phyloP scores from a whole-genome alignment of 2,797 vertebrate genomes.

The Nyctibius grandis region DNA sequence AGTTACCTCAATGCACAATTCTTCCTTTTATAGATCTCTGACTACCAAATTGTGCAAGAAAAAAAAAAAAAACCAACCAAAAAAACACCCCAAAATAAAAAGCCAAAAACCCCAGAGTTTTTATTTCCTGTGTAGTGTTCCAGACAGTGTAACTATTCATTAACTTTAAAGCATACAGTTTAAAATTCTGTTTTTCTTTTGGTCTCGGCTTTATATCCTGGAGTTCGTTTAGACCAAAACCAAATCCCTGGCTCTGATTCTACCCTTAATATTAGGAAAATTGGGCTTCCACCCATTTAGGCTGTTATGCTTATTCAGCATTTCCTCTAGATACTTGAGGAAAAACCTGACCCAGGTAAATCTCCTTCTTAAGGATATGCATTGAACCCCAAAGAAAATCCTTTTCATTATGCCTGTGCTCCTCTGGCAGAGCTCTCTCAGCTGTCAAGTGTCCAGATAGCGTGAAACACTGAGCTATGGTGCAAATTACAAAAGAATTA shows the following conservation, averaged over 20 bases:
- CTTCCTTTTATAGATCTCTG: background rate
- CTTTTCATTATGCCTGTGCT: background rate
- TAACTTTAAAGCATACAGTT: conserved; percentile 43
- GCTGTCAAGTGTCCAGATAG: background rate
- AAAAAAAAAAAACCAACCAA: background rate
- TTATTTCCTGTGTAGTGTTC: background rate
- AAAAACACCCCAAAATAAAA: background rate
- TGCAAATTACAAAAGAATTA: background rate
- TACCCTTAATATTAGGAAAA: background rate
- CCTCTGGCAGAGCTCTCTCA: background rate
- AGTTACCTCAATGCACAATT: background rate
- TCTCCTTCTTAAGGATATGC: background rate
- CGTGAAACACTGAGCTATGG: background rate
- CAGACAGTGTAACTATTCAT: conserved; percentile 41
- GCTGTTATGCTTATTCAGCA: conserved; percentile 51
- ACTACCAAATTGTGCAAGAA: background rate
- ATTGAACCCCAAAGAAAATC: background rate
- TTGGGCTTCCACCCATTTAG: background rate
- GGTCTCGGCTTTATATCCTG: conserved; percentile 33
- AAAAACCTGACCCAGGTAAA: conserved; percentile 52
- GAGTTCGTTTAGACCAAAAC: conserved; percentile 29
- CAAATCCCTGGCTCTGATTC: conserved; percentile 48
- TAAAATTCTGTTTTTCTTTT: conserved; percentile 46
- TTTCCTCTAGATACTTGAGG: background rate
- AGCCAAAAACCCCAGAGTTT: background rate